Evolutionary conservation across 2,113 vertebrate genomes (phyloP).

Genomic region (Microcebus jonahi): DNA sequence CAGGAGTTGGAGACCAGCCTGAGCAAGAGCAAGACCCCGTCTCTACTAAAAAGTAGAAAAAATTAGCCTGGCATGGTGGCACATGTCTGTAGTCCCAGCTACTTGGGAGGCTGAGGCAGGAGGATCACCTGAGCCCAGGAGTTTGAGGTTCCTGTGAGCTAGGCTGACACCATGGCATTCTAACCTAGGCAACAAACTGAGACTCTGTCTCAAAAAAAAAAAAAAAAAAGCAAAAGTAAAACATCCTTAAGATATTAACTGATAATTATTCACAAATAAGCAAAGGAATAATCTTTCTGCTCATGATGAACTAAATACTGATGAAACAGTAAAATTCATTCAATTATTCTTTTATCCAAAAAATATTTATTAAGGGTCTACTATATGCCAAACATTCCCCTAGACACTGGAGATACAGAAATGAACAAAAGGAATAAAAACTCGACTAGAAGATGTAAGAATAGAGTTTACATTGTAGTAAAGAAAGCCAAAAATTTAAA

Average conservation of each 20-base stretch:
- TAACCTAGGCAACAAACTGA: no score
- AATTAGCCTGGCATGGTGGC: no score
- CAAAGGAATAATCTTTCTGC: not conserved
- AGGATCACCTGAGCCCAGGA: no score
- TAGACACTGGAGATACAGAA: not conserved
- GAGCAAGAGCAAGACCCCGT: no score
- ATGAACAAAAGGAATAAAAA: not conserved
- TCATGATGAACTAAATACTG: not conserved
- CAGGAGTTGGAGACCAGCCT: no score
- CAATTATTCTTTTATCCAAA: conserved; percentile 27
- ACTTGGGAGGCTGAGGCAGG: no score
- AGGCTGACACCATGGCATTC: no score
- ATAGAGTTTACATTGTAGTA: not conserved
- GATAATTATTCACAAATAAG: not conserved
- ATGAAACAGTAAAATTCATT: conserved; percentile 42
- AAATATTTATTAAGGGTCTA: not conserved
- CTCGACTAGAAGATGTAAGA: not conserved
- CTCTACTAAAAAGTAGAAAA: no score
- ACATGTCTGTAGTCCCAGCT: no score
- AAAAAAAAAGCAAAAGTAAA: not conserved
- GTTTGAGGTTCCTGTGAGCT: no score
- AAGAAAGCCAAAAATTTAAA: not conserved
- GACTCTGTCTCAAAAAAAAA: no score
- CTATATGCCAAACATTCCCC: not conserved
- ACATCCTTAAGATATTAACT: not conserved